Conservation (phyloP, 2,113 vertebrate species). For the Saimiri boliviensis region DNA sequence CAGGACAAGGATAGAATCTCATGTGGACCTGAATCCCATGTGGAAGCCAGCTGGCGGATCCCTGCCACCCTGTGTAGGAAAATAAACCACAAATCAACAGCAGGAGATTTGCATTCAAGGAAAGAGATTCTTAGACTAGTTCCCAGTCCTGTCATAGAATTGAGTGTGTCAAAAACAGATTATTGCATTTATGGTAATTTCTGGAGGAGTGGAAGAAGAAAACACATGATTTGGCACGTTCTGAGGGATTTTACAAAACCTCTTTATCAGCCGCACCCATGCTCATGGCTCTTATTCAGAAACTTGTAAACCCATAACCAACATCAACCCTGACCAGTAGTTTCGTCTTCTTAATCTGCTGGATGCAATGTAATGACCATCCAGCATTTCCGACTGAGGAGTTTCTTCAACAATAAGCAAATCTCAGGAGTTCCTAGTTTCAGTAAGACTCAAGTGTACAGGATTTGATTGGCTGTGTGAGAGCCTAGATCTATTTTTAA, state of each 20-base stretch:
- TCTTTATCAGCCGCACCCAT: not conserved
- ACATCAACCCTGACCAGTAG: not conserved
- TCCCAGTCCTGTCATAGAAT: constrained; percentile 42
- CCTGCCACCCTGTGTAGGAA: constrained; percentile 27
- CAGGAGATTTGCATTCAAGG: constrained; percentile 59
- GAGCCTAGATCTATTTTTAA: not conserved
- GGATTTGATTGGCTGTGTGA: not conserved
- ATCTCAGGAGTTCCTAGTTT: not conserved
- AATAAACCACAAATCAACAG: constrained; percentile 68
- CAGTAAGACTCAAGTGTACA: not conserved
- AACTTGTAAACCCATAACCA: not conserved
- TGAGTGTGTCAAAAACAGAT: constrained; percentile 55
- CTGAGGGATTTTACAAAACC: not conserved
- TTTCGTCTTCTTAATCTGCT: not conserved
- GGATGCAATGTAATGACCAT: not conserved
- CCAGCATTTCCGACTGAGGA: not conserved
- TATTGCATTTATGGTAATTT: constrained; percentile 55
- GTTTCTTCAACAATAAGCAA: not conserved
- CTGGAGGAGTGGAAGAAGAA: not conserved
- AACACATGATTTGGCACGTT: not conserved
- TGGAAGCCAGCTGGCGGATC: constrained; percentile 64
- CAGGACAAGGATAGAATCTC: not conserved
- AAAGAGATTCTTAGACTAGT: constrained; percentile 68
- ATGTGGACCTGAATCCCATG: constrained; percentile 14
- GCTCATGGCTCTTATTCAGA: not conserved